Conservation (phyloP, 2,113 vertebrate species). For the Columbina picui region DNA sequence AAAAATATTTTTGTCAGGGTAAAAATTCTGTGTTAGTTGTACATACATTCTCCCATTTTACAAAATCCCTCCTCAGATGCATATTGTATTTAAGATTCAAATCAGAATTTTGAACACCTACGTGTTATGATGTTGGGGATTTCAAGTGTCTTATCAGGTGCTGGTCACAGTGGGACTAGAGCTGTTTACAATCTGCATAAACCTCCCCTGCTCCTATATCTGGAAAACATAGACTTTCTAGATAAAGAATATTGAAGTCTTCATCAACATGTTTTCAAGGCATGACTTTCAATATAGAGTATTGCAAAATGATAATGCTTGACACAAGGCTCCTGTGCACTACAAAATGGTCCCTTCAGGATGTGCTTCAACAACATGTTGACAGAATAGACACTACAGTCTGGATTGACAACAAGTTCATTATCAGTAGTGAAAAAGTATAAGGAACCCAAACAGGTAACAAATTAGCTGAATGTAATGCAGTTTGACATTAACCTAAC, state of each 20-base stretch:
- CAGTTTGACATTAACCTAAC: constrained; percentile 24
- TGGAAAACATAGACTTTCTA: background rate
- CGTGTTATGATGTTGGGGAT: background rate
- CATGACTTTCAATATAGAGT: constrained; percentile 9
- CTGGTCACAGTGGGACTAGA: background rate
- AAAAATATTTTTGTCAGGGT: background rate
- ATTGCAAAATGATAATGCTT: constrained; percentile 8
- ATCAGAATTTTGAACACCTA: background rate
- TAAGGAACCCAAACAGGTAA: background rate
- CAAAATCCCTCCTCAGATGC: accelerated
- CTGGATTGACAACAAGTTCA: background rate
- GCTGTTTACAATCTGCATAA: background rate
- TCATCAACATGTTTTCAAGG: constrained; percentile 13
- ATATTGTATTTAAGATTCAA: background rate
- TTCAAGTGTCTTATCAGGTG: background rate
- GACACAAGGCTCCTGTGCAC: background rate
- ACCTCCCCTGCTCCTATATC: background rate
- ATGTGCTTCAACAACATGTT: constrained; percentile 28
- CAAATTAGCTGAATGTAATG: constrained; percentile 24
- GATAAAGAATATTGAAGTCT: background rate
- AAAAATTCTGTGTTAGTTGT: background rate
- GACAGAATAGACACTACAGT: constrained; percentile 6
- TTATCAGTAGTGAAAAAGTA: background rate
- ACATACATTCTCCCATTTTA: background rate
- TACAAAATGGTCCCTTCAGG: constrained; percentile 7